phyloP scores from a whole-genome alignment of 2,888 invertebrate species.

The Calameuta filiformis region DNA sequence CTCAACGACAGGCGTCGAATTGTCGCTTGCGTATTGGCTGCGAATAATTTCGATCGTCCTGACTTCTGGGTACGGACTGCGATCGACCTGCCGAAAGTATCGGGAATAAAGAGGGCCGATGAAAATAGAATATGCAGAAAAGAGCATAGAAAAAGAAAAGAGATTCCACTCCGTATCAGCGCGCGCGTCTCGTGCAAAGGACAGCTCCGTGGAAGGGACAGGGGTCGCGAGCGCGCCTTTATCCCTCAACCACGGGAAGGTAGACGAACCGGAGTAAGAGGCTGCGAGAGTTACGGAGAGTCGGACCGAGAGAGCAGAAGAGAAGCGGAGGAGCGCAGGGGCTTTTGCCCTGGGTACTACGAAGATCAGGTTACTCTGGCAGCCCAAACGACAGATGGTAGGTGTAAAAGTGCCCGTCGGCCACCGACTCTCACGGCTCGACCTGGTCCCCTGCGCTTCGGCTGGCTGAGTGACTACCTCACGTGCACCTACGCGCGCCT shows the following conservation, averaged over 20 bases:
- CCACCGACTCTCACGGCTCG: conserved; percentile 48
- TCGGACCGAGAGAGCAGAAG: background rate
- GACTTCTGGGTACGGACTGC: background rate
- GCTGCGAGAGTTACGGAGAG: conserved; percentile 2
- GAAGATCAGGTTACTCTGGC: conserved; percentile 54
- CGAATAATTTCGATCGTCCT: background rate
- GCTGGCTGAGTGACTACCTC: background rate
- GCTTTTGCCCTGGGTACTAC: conserved; percentile 46
- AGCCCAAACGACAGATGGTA: conserved; percentile 60
- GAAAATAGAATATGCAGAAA: background rate
- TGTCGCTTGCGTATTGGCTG: background rate
- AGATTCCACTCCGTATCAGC: background rate
- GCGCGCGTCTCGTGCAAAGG: background rate
- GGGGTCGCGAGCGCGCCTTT: background rate
- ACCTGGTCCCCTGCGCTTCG: background rate
- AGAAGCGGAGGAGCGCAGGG: conserved; percentile 26
- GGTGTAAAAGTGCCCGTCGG: conserved; percentile 48
- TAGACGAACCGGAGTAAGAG: background rate
- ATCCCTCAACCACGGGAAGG: background rate
- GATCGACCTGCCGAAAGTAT: background rate
- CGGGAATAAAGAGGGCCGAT: background rate
- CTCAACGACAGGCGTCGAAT: background rate
- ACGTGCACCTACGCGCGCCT: background rate
- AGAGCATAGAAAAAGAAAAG: too few relatives aligned
- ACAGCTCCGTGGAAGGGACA: background rate